Evolutionary conservation across 2,888 invertebrate species (phyloP), one percentile per base, ranked within the genome.

Genomic region (Pterobdella sp.): DNA sequence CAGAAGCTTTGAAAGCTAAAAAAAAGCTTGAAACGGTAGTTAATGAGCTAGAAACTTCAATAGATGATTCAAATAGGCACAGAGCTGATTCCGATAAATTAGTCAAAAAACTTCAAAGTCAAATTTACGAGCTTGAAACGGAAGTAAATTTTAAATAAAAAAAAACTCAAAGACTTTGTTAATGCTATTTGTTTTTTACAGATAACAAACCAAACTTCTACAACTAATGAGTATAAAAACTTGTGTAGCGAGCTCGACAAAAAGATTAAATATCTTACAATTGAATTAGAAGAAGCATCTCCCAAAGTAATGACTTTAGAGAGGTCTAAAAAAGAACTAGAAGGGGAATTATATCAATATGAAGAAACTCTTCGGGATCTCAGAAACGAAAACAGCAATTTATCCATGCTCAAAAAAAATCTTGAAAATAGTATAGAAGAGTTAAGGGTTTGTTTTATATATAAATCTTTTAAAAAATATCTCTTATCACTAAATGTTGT

Each of bases 11-110:
- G 82, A 92, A 96, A 88, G 93, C 96, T 92, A 98, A 98, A 92
- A 98, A 98, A 93, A 98, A 98, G 88, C 89, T 98, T 84, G 98
- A 98, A 87, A 92, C 93, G 81, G 97, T 98, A 88, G 97, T 98
- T 88, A 97, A 97, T 86, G 97, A 98, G 87, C 89, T 98, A 77
- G 97, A 98, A 86, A 94, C 97, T 82, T 95, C 95, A 83, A 88
- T 98, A 85, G 97, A 98, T 87, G 94, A 94, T 86, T 94, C 97
- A 84, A 97, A 97, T 90, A 94, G 95, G 88, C 93, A 93, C 82
- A 94, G 94, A 84, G 94, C 94, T 81, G 95, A 96, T 85, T 93
- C 94, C 82, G 95, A 97, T 87, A 97, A 96, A 92, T 95, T 93
- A 88, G 93, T 96, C 87, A 96, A 96, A 88, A 92, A 94, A 86